phyloP scores from a whole-genome alignment of 1,140 invertebrate genomes.

The Musca domestica region DNA sequence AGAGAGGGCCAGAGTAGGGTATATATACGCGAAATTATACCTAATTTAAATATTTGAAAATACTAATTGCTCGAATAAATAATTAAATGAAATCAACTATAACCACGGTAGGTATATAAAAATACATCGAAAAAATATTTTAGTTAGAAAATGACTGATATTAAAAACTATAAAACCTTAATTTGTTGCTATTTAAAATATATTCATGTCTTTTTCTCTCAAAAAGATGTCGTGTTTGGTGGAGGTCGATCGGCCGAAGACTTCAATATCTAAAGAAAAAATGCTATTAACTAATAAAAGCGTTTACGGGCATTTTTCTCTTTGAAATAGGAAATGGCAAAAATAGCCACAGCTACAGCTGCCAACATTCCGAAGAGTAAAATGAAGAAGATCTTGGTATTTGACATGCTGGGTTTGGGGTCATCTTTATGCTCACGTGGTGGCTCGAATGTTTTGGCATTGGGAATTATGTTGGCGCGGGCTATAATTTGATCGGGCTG shows the following conservation, averaged over 20 bases:
- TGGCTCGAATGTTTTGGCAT: slow-evolving; percentile 76
- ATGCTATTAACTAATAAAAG: slow-evolving; percentile 32
- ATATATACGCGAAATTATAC: background rate
- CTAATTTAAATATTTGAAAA: slow-evolving; percentile 7
- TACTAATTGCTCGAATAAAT: background rate
- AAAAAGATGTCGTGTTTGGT: slow-evolving; percentile 3
- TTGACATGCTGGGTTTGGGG: slow-evolving; percentile 77
- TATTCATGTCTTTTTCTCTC: slow-evolving; percentile 19
- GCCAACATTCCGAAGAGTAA: slow-evolving; percentile 77
- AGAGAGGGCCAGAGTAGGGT: background rate
- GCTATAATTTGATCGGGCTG: slow-evolving; percentile 68
- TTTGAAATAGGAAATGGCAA: slow-evolving; percentile 88
- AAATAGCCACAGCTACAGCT: slow-evolving; percentile 74
- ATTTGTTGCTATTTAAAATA: slow-evolving; percentile 8
- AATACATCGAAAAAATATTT: background rate
- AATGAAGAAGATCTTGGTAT: slow-evolving; percentile 84
- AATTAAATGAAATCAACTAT: slow-evolving; percentile 3
- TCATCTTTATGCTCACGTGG: slow-evolving; percentile 88
- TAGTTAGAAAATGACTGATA: too few relatives aligned
- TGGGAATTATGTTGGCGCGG: slow-evolving; percentile 74
- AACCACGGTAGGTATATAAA: background rate
- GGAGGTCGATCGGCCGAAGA: background rate
- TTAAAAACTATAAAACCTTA: background rate
- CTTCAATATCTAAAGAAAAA: background rate
- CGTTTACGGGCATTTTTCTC: slow-evolving; percentile 71